A percentile compares a stretch with the other conserved stretches of the same genome.
phyloP scores from a whole-genome alignment of 1,140 invertebrate genomes.

The Aphis craccivora region DNA sequence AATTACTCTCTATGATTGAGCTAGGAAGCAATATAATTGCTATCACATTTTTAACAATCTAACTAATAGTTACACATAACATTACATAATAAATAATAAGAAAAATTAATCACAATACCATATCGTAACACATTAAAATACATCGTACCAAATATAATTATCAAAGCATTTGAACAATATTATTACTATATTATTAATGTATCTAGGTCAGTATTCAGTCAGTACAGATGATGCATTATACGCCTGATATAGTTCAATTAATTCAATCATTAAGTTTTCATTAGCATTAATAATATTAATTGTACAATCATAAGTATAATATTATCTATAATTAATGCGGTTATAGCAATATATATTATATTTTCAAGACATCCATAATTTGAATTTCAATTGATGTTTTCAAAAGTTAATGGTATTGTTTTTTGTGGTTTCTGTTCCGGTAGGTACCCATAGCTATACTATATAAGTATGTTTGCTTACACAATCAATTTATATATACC shows the following conservation, averaged over 20 bases:
- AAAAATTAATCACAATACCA: too few species aligned
- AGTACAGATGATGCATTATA: not conserved
- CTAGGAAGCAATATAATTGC: not conserved
- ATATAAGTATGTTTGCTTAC: not conserved
- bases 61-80: not conserved
- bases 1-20: not conserved
- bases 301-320: not conserved
- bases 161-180: too few species aligned
- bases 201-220: too few species aligned
- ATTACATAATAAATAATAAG: too few species aligned
- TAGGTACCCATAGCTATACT: not conserved
- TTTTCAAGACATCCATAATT: not conserved
- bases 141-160: too few species aligned
- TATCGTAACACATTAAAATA: too few species aligned
- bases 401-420: not conserved
- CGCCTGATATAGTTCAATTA: not conserved
- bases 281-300: not conserved
- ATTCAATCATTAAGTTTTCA: not conserved
- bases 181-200: too few species aligned
- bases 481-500: not conserved
- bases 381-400: not conserved
- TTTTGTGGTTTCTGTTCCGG: not conserved
- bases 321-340: not conserved
- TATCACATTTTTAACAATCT: not conserved
- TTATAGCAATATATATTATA: not conserved